A percentile compares a stretch with the other conserved stretches of the same genome.
phyloP scores from a whole-genome alignment of 2,888 invertebrate species.

The Mesorhabditis belari region DNA sequence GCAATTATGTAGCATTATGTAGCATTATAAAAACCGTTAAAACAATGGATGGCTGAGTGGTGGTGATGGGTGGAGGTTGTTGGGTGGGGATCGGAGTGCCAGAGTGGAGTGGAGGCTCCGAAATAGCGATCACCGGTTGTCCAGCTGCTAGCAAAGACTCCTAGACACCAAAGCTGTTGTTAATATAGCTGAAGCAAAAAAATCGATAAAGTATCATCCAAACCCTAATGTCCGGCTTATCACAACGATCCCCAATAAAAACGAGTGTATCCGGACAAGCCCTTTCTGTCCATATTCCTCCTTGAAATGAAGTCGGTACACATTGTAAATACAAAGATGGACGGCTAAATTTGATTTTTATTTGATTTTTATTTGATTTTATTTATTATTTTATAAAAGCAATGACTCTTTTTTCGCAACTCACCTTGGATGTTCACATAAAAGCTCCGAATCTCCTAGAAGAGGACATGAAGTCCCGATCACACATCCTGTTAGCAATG shows the following conservation, averaged over 20 bases:
- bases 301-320: slow-evolving; percentile 21
- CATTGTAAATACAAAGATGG: slow-evolving; percentile 27
- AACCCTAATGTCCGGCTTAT: slow-evolving; percentile 10
- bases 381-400: too few species aligned
- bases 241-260: slow-evolving; percentile 21
- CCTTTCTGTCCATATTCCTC: slow-evolving; percentile 24
- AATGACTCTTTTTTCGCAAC: too few species aligned
- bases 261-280: slow-evolving; percentile 24
- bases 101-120: not conserved
- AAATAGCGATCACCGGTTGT: not conserved
- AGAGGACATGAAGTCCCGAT: not conserved
- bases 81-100: not conserved
- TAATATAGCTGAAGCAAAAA: not conserved
- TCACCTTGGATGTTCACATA: not conserved
- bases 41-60: not conserved
- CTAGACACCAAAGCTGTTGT: too few species aligned
- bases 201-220: not conserved
- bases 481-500: not conserved
- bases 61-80: not conserved
- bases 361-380: too few species aligned
- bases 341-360: slow-evolving; percentile 5
- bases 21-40: not conserved
- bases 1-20: too few species aligned
- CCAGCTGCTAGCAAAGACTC: not conserved
- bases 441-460: not conserved